Base-by-base conservation (phyloP, 2,797 vertebrate species). In the Platalea minor region DNA sequence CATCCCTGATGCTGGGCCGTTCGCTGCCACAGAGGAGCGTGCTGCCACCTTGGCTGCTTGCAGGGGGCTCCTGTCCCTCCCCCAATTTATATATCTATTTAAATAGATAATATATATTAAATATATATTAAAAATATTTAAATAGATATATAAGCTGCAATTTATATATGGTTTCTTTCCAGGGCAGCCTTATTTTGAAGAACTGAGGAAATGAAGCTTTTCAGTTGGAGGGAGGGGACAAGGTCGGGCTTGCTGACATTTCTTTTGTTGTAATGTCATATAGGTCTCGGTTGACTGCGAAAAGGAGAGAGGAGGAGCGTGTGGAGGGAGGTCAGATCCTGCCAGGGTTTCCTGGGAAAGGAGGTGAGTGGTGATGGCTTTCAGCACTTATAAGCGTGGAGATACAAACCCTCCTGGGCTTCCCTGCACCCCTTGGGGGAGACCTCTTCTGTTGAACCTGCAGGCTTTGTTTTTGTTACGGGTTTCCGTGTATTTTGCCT, bases 331-430 rank as follows among this genome's bases (percentile, higher is more conserved):
- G 65, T 78, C 76, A 76, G 46, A 69, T 88, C 73, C 59, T 91
- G 54, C n/a, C 69, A 59, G 50, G 39, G 13, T 91, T 89, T 93
- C 65, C 79, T 89, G 75, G 65, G 79, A 84, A 84, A 85, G 35
- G 35, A 95, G 94, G 94, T 92, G 90, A 95, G 94, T 95, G 43
- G 23, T 67, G 53, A 61, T 14, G 2, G 51, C 24, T 83, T 95
- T 95, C 69, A 65, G 41, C 2, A 1, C 31, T 43, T 2, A 0
- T 72, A 46, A 94, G 21, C 37, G 51, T 28, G 45, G 69, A 72
- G 19, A 16, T 65, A 57, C 20, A 85, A 92, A 37, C 17, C 29
- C 6, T 81, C 8, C 18, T 2, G 13, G n/a, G 51, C 43, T 79
- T 79, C 8, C 20, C n/a, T 50, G 23, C 8, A 35, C 17, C 28